Evolutionary conservation across 2,113 vertebrate species (phyloP), one percentile per base, ranked within the genome.

Genomic region (Mixornis gularis): DNA sequence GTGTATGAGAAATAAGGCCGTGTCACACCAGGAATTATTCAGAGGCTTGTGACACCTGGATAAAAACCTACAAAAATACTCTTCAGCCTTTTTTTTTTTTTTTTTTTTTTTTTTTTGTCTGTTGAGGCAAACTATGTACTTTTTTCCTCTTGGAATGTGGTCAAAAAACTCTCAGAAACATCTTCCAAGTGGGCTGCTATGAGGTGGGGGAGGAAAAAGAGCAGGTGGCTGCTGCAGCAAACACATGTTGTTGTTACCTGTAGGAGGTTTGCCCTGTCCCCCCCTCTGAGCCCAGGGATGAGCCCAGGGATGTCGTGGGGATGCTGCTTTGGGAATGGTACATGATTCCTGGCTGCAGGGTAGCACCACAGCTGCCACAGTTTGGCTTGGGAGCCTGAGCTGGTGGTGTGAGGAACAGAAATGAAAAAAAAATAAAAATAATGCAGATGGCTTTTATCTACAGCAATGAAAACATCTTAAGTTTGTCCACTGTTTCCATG

Each of bases 401-500:
- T 52, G 51, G 34, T 72, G 51, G 51, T 85, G 41, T 72, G 81
- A 89, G 92, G 84, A 94, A 85, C 27, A 89, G 76, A 87, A 89
- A 89, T 87, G 46, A 48, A 80, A 93, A 79, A 79, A 79, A 80
- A 94, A 79, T 65, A 79, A 73, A 91, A 90, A 92, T 40, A 81
- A 92, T 62, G 87, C 87, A 95, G 94, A 95, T 93, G 92, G 92
- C 71, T 93, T 93, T 91, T 92, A 91, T 95, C 87, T 93, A 63
- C 71, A 93, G 91, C 66, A 87, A 63, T 70, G 87, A 94, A 96
- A 96, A 89, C 89, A 93, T 96, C 94, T 95, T 91, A 92, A 94
- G 92, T 92, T 95, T 94, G 93, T 94, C 92, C 95, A 81, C 85
- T 38, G 96, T 96, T 96, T 91, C 96, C 91, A 94, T 96, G 92